These are phyloP conservation scores for Cyclopterus lumpus DNA, from an alignment of 2,797 vertebrate genomes.

Conservation along the genomic window DNA sequence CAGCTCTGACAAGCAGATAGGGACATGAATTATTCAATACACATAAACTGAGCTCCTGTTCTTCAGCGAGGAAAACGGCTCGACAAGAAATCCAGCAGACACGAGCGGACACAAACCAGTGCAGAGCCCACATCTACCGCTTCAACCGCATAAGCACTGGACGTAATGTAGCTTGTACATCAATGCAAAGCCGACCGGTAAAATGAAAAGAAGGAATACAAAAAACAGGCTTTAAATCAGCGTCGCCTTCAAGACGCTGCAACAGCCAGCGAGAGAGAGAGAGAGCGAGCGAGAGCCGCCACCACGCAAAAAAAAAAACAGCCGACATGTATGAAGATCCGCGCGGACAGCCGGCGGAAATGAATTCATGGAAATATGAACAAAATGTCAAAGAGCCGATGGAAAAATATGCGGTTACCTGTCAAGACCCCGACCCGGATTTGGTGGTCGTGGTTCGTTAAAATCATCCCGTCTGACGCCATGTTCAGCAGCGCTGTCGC, in stretches of 20 bases:
- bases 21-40: constrained; percentile 82
- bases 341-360: constrained; percentile 53
- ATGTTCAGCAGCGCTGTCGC: constrained; percentile 92
- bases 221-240: constrained; percentile 62
- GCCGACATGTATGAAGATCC: constrained; percentile 71
- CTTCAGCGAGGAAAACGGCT: constrained; percentile 43
- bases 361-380: constrained; percentile 23
- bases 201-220: background rate
- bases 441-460: constrained; percentile 98
- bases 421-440: constrained; percentile 96
- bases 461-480: constrained; percentile 98
- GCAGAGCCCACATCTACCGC: constrained; percentile 42
- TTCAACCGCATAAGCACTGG: constrained; percentile 29
- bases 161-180: constrained; percentile 25
- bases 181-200: constrained; percentile 20
- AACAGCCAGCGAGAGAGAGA: constrained; percentile 34
- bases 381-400: constrained; percentile 17
- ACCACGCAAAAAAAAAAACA: constrained; percentile 35
- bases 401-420: constrained; percentile 81
- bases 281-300: constrained; percentile 43
- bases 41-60: constrained; percentile 73
- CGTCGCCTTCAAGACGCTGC: constrained; percentile 63
- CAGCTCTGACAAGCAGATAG: constrained; percentile 71
- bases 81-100: constrained; percentile 47
- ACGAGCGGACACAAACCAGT: constrained; percentile 45